Conservation (phyloP, 2,888 invertebrate genomes). For the Didymodactylos carnosus region DNA sequence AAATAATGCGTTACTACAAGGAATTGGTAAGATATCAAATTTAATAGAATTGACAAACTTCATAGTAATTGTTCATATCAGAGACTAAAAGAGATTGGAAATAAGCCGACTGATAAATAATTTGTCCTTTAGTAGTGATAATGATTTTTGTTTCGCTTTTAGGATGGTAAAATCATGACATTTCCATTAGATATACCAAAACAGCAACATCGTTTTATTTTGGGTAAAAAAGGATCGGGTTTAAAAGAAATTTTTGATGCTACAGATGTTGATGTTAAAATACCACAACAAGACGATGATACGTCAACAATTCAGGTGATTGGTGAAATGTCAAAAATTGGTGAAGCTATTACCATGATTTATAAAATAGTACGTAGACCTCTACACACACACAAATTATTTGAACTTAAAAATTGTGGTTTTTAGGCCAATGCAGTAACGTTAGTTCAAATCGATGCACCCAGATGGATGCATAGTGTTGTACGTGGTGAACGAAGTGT, state of each 20-base stretch:
- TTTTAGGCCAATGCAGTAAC: conserved; percentile 85
- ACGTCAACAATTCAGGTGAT: conserved; percentile 79
- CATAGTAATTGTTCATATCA: no score
- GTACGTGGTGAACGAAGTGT: conserved; percentile 88
- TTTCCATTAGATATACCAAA: conserved; percentile 72
- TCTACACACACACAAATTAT: no score
- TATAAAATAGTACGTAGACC: not conserved
- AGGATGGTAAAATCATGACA: conserved; percentile 28
- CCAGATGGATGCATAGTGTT: conserved; percentile 88
- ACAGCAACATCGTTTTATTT: conserved; percentile 86
- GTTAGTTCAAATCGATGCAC: conserved; percentile 64
- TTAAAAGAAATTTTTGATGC: conserved; percentile 79
- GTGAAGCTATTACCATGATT: conserved; percentile 42
- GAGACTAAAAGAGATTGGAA: no score
- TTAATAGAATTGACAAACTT: no score
- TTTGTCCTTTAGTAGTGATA: not conserved
- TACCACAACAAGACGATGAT: conserved; percentile 58
- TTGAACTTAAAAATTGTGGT: conserved; percentile 36
- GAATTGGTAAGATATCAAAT: conserved; percentile 49
- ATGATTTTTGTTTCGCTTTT: not conserved
- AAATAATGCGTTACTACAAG: conserved; percentile 61
- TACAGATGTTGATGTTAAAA: conserved; percentile 77
- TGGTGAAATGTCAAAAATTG: conserved; percentile 68
- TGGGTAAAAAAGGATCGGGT: conserved; percentile 70
- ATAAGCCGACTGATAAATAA: no score